Evolutionary conservation across 2,113 vertebrate genomes (phyloP).

Genomic region (Hippoglossus stenolepis): DNA sequence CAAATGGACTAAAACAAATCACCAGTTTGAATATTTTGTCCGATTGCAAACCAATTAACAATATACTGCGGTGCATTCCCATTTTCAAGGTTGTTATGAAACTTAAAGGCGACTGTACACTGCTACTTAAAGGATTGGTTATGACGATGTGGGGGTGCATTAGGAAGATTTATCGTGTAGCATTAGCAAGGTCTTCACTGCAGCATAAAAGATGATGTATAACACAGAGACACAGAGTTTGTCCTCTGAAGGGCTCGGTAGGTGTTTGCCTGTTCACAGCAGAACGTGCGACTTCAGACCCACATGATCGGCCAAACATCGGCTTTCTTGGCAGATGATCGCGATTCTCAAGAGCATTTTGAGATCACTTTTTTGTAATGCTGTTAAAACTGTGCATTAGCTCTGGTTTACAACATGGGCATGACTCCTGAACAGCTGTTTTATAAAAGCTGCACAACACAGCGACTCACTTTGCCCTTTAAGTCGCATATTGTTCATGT

Average conservation of each 20-base stretch:
- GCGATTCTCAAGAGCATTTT: conserved; percentile 46
- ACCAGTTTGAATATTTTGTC: background rate
- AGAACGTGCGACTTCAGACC: conserved; percentile 50
- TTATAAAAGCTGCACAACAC: background rate
- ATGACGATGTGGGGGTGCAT: conserved; percentile 34
- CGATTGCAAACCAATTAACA: background rate
- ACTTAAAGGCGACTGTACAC: conserved; percentile 18
- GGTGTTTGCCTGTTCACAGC: conserved; percentile 45
- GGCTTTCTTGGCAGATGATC: conserved; percentile 49
- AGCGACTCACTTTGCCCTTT: conserved; percentile 7
- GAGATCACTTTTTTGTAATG: conserved; percentile 47
- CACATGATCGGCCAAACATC: conserved; percentile 62
- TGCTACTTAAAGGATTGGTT: conserved; percentile 60
- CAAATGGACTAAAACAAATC: background rate
- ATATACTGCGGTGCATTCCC: background rate
- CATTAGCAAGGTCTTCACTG: conserved; percentile 51
- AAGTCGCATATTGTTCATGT: background rate
- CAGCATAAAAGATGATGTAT: conserved; percentile 52
- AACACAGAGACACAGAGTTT: conserved; percentile 26
- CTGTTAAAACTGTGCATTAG: conserved; percentile 33
- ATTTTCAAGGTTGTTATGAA: conserved; percentile 42
- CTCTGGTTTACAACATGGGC: conserved; percentile 27
- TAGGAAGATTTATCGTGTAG: conserved; percentile 59
- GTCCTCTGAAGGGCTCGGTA: conserved; percentile 66
- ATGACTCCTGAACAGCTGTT: conserved; percentile 18